Base-by-base conservation (phyloP, 2,888 invertebrate species). In the Brenthis hecate region DNA sequence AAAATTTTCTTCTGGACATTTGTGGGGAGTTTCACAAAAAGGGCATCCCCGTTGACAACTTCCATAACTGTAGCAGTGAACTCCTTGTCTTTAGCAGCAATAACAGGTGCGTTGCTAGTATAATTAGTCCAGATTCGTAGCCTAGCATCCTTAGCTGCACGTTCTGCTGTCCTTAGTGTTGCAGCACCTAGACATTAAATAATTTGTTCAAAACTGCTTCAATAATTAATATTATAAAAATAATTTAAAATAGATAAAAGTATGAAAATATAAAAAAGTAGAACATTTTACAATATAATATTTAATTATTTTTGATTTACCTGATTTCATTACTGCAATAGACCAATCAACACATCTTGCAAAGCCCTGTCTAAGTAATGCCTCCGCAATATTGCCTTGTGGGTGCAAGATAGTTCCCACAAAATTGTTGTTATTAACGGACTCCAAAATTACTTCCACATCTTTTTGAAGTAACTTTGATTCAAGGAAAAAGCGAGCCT, bases 371-470 rank as follows among this genome's bases (percentile, higher is more conserved):
- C 94, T 94, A 74, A 99, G 87, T 71, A 99, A 91, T 36, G 96
- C 94, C 85, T 99, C 99, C 0, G 99, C 99, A 81, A 99, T 99
- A 85, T 99, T 99, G 50, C 96, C 96, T 82, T 94, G 95, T 0
- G 99, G 99, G 88, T 99, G 99, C 58, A 98, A 81, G 76, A 99
- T 96, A 47, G 98, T 97, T 51, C 99, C 99, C 68, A 99, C 96
- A 80, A 98, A 97, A 85, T 98, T 98, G 80, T 96, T 96, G 85
- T 98, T 99, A 80, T 97, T 98, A 0, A 97, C 96, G 0, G 98
- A 97, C 82, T 99, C 99, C 56, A 99, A 92, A 50, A 98, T 94
- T 19, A 98, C 95, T 85, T 98, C 96, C 0, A 99, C 95, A 83
- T 99, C 97, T 68, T 97, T 94, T 81, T 99, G 99, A 53, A 99